Evolutionary conservation across 2,113 vertebrate species (phyloP), one percentile per base, ranked within the genome.

Genomic region (Herpailurus yagouaroundi): DNA sequence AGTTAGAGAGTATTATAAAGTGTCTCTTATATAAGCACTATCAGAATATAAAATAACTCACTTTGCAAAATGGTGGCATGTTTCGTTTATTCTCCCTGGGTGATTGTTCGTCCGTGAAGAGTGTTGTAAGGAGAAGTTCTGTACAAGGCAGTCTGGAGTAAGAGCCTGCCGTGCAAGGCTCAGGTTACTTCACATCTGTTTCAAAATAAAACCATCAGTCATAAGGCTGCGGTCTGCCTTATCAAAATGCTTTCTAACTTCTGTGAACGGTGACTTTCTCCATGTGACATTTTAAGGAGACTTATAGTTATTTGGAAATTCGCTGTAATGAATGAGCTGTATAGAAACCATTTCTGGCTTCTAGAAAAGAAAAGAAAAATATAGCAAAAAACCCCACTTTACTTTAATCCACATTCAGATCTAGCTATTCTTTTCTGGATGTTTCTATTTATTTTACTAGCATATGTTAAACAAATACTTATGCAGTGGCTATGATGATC

Each of bases 31-130:
- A 77, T 19, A 84, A 98, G 96, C 95, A 96, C 9, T 79, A 98
- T 87, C 41, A 87, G 96, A 80, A 82, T 57, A 71, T 48, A 66
- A 95, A 92, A 80, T 77, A 93, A 97, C 21, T 55, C 38, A 91
- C 81, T 98, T 98, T 98, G 97, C 93, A 97, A 98, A 98, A 92
- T 94, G 85, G 73, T 85, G 69, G 13, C 90, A 7, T 94, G 33
- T 96, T 98, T 98, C 92, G 15, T 97, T 96, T 97, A 69, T 66
- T 93, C 68, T 96, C 95, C 81, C 83, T 89, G 95, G 69, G 89
- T 95, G 52, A 96, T 80, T 95, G 69, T 77, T 98, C 77, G 82
- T 91, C 79, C 45, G 66, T 93, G 89, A 89, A 97, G 98, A 96
- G 21, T 48, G 79, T 52, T 92, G 81, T 89, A 98, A 98, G 98